These are phyloP conservation scores for Tachystola acroxantha DNA, from an alignment of 2,888 invertebrate genomes.

Conservation along the genomic window DNA sequence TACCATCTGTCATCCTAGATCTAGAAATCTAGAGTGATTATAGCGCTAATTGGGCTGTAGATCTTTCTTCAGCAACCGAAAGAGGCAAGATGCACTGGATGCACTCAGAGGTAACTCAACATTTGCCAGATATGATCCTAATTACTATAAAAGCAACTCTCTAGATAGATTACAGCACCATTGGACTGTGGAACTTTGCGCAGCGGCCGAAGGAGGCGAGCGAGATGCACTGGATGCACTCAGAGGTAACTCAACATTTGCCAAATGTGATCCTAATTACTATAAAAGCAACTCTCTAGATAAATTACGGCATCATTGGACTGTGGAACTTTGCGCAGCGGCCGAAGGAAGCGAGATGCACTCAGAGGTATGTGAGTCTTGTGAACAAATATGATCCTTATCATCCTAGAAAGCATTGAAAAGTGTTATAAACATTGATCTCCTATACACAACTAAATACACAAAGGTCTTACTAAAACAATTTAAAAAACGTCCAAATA, in stretches of 20 bases:
- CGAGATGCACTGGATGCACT: conserved; percentile 86
- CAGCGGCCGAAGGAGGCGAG: conserved; percentile 80
- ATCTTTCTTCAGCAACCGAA: conserved; percentile 86
- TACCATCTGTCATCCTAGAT: neutral
- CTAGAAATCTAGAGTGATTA: neutral
- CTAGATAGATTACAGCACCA: conserved; percentile 83
- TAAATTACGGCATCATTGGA: conserved; percentile 88
- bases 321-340: conserved; percentile 91
- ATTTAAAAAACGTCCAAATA: no score
- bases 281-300: no score
- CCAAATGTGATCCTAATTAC: no score
- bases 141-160: no score
- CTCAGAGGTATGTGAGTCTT: conserved; percentile 85
- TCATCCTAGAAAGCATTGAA: no score
- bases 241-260: no score
- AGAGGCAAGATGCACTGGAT: conserved; percentile 84
- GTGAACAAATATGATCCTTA: neutral
- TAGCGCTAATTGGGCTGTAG: conserved; percentile 95
- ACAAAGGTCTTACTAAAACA: no score
- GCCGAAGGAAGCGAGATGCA: conserved; percentile 81
- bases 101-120: conserved; percentile 89
- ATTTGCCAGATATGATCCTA: no score
- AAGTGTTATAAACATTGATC: no score
- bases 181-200: conserved; percentile 94
- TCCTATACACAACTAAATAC: no score